Evolutionary conservation across 2,888 invertebrate species (phyloP).

Genomic region (Scelioninae gen. 1): DNA sequence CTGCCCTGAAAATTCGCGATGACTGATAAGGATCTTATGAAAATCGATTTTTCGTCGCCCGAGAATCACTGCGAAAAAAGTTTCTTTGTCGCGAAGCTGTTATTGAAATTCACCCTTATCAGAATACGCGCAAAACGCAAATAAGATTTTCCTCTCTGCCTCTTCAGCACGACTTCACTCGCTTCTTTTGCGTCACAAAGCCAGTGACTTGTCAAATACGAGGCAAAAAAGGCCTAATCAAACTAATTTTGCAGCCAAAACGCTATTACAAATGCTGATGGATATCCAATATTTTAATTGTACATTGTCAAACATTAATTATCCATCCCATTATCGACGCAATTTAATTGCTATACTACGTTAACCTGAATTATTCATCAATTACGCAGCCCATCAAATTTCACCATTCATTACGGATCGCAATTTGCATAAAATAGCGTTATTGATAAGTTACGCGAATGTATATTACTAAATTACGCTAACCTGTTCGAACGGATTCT

Average conservation of each 20-base stretch:
- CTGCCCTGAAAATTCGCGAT: slow-evolving; percentile 14
- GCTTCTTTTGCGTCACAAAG: slow-evolving; percentile 30
- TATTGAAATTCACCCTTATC: slow-evolving; percentile 33
- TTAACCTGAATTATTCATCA: slow-evolving; percentile 51
- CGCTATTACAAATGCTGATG: slow-evolving; percentile 28
- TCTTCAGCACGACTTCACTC: not conserved
- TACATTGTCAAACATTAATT: slow-evolving; percentile 41
- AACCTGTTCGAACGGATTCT: slow-evolving; percentile 7
- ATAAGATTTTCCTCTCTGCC: slow-evolving; percentile 11
- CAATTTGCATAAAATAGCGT: slow-evolving; percentile 52
- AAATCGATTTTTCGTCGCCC: slow-evolving; percentile 29
- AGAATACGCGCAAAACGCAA: slow-evolving; percentile 20
- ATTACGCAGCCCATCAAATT: slow-evolving; percentile 43
- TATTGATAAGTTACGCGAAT: slow-evolving; percentile 37
- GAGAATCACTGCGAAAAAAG: slow-evolving; percentile 25
- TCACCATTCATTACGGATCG: slow-evolving; percentile 42
- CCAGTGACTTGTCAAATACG: slow-evolving; percentile 3
- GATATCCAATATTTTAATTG: slow-evolving; percentile 43
- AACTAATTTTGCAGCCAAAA: slow-evolving; percentile 38
- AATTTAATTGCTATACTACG: slow-evolving; percentile 49
- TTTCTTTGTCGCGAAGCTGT: slow-evolving; percentile 27
- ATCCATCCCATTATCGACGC: slow-evolving; percentile 24
- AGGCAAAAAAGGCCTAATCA: slow-evolving; percentile 17
- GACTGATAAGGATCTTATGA: slow-evolving; percentile 35
- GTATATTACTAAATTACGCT: slow-evolving; percentile 39